phyloP scores from a whole-genome alignment of 2,113 vertebrate species.

The Bufo gargarizans region DNA sequence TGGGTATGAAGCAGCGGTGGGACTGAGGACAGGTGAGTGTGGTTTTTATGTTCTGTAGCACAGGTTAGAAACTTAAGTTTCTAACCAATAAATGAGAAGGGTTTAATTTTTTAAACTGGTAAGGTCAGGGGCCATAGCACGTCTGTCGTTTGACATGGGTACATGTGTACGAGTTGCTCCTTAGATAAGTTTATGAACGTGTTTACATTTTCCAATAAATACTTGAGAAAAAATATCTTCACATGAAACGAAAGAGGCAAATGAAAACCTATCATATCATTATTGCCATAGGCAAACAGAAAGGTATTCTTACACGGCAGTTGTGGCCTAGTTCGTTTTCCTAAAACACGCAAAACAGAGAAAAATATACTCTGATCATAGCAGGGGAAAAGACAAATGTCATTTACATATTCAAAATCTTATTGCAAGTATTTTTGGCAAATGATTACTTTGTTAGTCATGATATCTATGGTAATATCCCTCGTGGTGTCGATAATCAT shows the following conservation, averaged over 20 bases:
- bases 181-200: not conserved
- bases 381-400: not conserved
- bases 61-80: too few relatives aligned
- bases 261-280: slow-evolving; percentile 52
- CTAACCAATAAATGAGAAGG: not conserved
- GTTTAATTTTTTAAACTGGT: too few relatives aligned
- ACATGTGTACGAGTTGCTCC: not conserved
- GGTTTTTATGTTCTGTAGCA: too few relatives aligned
- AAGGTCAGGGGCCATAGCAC: not conserved
- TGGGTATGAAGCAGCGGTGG: too few relatives aligned
- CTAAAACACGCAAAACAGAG: not conserved
- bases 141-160: not conserved
- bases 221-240: slow-evolving; percentile 59
- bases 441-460: slow-evolving; percentile 74
- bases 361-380: not conserved
- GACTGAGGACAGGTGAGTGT: too few relatives aligned
- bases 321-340: not conserved
- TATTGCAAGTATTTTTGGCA: slow-evolving; percentile 39
- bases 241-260: slow-evolving; percentile 52
- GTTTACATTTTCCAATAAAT: slow-evolving; percentile 74
- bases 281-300: slow-evolving; percentile 25
- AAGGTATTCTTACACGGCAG: slow-evolving; percentile 13
- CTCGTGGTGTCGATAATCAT: slow-evolving; percentile 82
- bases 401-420: not conserved
- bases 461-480: slow-evolving; percentile 90